phyloP scores from a whole-genome alignment of 64 coral and sea anemone genomes.

The Stichodactyla helianthus region DNA sequence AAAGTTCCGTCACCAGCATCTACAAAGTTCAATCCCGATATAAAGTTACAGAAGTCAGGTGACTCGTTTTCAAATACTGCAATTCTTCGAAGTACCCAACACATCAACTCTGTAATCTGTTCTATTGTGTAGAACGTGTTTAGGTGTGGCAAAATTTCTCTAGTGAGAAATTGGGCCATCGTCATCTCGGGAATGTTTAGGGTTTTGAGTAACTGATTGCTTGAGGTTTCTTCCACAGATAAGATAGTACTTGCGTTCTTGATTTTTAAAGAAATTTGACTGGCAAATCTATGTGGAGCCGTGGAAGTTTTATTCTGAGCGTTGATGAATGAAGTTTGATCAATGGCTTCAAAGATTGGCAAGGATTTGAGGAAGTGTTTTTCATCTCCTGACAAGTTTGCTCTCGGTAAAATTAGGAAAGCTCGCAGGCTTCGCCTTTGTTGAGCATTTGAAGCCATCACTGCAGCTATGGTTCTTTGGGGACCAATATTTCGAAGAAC shows the following conservation, averaged over 20 bases:
- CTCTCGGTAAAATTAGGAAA: constrained; percentile 27
- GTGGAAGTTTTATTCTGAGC: neutral
- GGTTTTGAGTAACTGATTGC: constrained; percentile 20
- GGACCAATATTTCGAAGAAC: constrained; percentile 34
- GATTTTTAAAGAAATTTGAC: neutral
- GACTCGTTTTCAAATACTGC: constrained; percentile 25
- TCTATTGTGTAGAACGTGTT: constrained; percentile 30
- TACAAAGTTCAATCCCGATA: constrained; percentile 43
- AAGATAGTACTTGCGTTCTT: constrained; percentile 9
- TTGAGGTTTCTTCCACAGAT: neutral
- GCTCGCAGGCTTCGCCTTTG: constrained; percentile 47
- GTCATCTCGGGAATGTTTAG: constrained; percentile 21
- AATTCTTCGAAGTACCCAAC: constrained; percentile 55
- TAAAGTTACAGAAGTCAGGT: constrained; percentile 3
- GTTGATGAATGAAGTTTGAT: constrained; percentile 22
- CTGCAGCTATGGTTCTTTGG: neutral
- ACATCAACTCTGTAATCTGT: constrained; percentile 46
- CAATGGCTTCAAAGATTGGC: constrained; percentile 44
- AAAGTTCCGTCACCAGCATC: constrained; percentile 18
- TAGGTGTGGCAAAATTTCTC: constrained; percentile 4
- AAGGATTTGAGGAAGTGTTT: neutral
- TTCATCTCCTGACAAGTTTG: constrained; percentile 17
- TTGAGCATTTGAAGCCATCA: constrained; percentile 25
- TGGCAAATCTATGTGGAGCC: neutral
- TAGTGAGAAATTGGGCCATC: constrained; percentile 33